Percentiles rank a stretch among this genome's conserved stretches.
Conservation (phyloP, 2,888 invertebrate genomes). For the Neria commutata region DNA sequence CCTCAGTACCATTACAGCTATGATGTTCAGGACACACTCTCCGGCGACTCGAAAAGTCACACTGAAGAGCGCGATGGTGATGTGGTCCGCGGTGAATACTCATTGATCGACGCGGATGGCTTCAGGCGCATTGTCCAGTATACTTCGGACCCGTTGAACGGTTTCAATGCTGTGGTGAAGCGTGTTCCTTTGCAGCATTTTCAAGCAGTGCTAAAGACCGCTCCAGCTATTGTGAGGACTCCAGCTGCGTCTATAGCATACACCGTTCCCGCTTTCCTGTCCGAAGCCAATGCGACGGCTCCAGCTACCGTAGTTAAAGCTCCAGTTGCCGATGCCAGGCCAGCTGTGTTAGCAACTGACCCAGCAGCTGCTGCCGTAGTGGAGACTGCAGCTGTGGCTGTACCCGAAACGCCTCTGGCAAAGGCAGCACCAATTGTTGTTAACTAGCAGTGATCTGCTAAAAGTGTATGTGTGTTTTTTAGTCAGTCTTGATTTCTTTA, state of each 20-base stretch:
- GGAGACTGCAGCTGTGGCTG: too few species aligned
- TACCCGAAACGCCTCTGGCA: too few species aligned
- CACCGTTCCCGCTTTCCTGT: too few species aligned
- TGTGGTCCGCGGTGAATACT: slow-evolving; percentile 57
- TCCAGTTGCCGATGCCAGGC: too few species aligned
- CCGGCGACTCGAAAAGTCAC: slow-evolving; percentile 58
- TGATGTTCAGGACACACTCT: slow-evolving; percentile 51
- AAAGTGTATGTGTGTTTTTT: too few species aligned
- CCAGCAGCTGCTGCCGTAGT: too few species aligned
- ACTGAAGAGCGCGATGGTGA: slow-evolving; percentile 57
- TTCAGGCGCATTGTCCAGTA: slow-evolving; percentile 47
- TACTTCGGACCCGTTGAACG: slow-evolving; percentile 36
- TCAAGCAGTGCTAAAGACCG: slow-evolving; percentile 39
- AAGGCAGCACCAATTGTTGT: too few species aligned
- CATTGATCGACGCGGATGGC: slow-evolving; percentile 57
- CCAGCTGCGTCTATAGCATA: slow-evolving; percentile 33
- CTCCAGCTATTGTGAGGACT: slow-evolving; percentile 31
- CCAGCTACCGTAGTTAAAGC: too few species aligned
- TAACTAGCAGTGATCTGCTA: too few species aligned
- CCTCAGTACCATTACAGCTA: slow-evolving; percentile 56
- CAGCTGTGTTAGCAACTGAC: too few species aligned
- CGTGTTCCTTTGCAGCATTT: slow-evolving; percentile 43
- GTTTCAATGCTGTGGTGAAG: slow-evolving; percentile 44
- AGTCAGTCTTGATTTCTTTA: too few species aligned
- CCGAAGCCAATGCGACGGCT: too few species aligned